Evolutionary conservation across 2,797 vertebrate species (phyloP), one percentile per base, ranked within the genome.

Genomic region (Babyrousa celebensis): DNA sequence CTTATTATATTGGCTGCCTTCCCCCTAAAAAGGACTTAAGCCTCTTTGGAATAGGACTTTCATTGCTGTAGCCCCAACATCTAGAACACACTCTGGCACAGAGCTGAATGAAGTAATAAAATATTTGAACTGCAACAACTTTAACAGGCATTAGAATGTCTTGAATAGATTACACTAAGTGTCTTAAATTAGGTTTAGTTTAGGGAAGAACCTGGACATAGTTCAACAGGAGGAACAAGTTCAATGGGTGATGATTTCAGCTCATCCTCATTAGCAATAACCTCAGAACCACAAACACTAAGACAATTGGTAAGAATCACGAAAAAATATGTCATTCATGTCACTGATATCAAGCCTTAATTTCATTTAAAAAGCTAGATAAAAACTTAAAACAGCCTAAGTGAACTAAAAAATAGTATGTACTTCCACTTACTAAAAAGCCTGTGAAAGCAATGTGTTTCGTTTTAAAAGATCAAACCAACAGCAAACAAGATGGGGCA

Each of bases 401-500:
- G n/a, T 6, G 10, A 82, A 68, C 48, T 20, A 54, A 52, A 58
- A 48, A 48, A 11, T 43, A 15, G 1, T 43, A 23, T 3, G 2
- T 6, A 48, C 21, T 40, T 77, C 8, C 85, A 90, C 62, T 43
- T 40, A 85, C 65, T 4, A 29, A 25, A 32, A 5, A 77, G 63
- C 9, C 84, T 43, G 56, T n/a, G 43, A 63, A 65, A 4, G 43
- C 75, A 56, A 83, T 29, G 9, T 17, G 18, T 82, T 95, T 93
- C 78, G 63, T 85, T 93, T 86, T 72, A 87, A 88, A 84, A 97
- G 62, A 85, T 52, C 80, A 97, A 85, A 77, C 89, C 60, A 63
- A 75, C 0, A 84, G 36, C 82, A 75, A 89, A 71, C 5, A 65
- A 88, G 80, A 93, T 9, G 48, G 80, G 48, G 36, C 85, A 74